phyloP scores from a whole-genome alignment of 2,888 invertebrate species.

The Dynastes maya region DNA sequence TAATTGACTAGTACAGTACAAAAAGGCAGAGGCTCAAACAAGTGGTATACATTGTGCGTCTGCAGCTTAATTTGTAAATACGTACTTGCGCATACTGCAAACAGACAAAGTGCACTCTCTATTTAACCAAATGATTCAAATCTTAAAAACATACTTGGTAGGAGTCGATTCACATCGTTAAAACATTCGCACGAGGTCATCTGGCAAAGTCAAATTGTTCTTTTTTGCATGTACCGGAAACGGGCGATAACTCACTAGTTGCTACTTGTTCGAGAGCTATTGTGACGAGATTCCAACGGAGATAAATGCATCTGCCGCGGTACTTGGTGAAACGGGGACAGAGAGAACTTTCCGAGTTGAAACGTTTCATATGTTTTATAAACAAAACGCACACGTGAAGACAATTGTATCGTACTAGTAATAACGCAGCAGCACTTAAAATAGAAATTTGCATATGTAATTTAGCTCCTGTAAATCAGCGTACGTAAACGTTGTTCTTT shows the following conservation, averaged over 20 bases:
- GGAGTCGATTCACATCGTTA: slow-evolving; percentile 42
- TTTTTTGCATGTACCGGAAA: slow-evolving; percentile 43
- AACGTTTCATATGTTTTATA: slow-evolving; percentile 19
- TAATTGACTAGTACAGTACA: too few species aligned
- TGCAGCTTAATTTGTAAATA: slow-evolving; percentile 24
- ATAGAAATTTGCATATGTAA: slow-evolving; percentile 19
- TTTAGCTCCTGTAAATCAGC: not conserved
- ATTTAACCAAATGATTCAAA: slow-evolving; percentile 13
- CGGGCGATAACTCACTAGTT: slow-evolving; percentile 34
- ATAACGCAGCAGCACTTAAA: not conserved
- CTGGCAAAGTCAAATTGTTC: slow-evolving; percentile 44
- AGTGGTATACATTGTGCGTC: not conserved
- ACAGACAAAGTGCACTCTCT: slow-evolving; percentile 20
- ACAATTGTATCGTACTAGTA: not conserved
- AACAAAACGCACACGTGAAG: slow-evolving; percentile 5
- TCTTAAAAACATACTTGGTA: slow-evolving; percentile 10
- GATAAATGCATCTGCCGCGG: not conserved
- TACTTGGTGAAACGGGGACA: slow-evolving; percentile 2
- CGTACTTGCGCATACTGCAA: not conserved
- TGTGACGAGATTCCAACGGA: slow-evolving; percentile 29
- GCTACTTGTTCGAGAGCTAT: slow-evolving; percentile 32
- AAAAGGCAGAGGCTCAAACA: too few species aligned
- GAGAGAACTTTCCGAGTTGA: slow-evolving; percentile 1
- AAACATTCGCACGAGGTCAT: slow-evolving; percentile 47
- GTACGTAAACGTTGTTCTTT: not conserved